phyloP scores from a whole-genome alignment of 1,140 invertebrate species.

The Marisa cornuarietis region DNA sequence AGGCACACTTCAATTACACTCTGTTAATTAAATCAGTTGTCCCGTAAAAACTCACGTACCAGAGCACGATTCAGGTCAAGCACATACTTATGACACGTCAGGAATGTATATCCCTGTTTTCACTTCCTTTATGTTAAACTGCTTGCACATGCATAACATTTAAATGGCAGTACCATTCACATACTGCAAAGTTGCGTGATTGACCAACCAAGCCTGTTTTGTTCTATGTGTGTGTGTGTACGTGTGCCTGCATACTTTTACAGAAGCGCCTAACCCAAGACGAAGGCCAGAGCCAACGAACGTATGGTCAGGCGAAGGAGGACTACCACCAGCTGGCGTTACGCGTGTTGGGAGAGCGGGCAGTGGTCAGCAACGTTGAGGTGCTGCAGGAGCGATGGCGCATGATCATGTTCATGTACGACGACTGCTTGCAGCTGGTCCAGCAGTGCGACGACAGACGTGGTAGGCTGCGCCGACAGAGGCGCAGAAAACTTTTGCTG shows the following conservation, averaged over 20 bases:
- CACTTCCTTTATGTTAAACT: not conserved
- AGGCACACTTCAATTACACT: too few species aligned
- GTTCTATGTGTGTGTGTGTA: not conserved
- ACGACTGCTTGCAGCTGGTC: conserved; percentile 44
- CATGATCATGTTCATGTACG: conserved; percentile 55
- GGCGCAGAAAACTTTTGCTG: conserved; percentile 2
- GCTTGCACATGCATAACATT: not conserved
- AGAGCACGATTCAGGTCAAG: too few species aligned
- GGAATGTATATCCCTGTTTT: not conserved
- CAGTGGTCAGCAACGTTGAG: conserved; percentile 43
- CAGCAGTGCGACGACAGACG: conserved; percentile 21
- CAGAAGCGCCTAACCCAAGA: conserved; percentile 41
- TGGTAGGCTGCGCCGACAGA: not conserved
- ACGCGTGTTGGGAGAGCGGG: conserved; percentile 37
- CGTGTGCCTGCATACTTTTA: conserved; percentile 11
- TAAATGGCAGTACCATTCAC: not conserved
- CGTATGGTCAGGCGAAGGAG: conserved; percentile 39
- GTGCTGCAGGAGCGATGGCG: conserved; percentile 48
- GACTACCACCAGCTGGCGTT: conserved; percentile 40
- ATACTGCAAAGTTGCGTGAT: not conserved
- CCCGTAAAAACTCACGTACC: not conserved
- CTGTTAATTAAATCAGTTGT: not conserved
- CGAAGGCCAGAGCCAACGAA: conserved; percentile 25
- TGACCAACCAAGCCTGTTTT: not conserved
- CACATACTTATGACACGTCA: not conserved